phyloP scores from a whole-genome alignment of 2,113 vertebrate genomes.

The Mirounga angustirostris region DNA sequence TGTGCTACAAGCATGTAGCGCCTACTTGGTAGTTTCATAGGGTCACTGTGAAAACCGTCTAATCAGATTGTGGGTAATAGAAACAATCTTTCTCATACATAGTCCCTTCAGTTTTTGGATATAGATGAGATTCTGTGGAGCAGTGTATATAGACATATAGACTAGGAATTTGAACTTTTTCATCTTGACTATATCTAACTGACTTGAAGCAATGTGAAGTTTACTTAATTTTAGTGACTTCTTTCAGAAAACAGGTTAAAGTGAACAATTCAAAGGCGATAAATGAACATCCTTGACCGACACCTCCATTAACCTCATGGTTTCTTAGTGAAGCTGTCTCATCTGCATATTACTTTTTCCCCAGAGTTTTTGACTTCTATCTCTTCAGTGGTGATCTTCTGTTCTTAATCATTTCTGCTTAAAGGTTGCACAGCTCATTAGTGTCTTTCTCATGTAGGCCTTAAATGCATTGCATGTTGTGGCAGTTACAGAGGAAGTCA shows the following conservation, averaged over 20 bases:
- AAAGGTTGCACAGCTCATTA: conserved; percentile 72
- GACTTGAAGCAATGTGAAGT: neutral
- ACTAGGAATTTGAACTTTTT: conserved; percentile 19
- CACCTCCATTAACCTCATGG: neutral
- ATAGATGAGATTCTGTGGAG: neutral
- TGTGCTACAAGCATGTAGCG: neutral
- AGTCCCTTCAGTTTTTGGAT: neutral
- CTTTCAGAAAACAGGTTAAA: conserved; percentile 16
- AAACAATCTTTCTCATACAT: neutral
- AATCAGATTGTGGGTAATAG: neutral
- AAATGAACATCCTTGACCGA: neutral
- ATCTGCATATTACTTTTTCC: neutral
- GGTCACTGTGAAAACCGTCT: neutral
- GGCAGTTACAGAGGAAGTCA: conserved; percentile 56
- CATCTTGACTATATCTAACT: neutral
- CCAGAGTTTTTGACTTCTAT: conserved; percentile 45
- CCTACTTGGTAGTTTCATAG: neutral
- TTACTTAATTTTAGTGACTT: neutral
- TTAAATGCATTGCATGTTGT: conserved; percentile 24
- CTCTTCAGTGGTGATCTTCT: neutral
- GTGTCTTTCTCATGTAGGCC: conserved; percentile 38
- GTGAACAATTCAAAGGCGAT: neutral
- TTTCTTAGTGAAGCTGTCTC: neutral
- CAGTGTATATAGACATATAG: neutral
- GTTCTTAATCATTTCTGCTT: conserved; percentile 52